Evolutionary conservation across 2,888 invertebrate genomes (phyloP), one percentile per base, ranked within the genome.

Genomic region (Sarcophaga carnaria): DNA sequence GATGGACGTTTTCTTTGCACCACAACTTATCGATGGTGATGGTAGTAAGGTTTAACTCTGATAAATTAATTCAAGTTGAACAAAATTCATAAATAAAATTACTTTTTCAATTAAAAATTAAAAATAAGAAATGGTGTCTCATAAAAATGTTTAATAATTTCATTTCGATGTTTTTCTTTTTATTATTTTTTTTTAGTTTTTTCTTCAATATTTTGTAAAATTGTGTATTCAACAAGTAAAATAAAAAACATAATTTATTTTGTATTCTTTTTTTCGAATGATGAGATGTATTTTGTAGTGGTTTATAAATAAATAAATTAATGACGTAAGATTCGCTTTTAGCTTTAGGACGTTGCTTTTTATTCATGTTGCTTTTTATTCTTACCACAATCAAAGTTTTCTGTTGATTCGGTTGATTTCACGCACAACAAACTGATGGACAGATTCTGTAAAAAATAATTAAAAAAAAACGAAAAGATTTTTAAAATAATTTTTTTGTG

Each of bases 371-470:
- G 54, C 17, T 5, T 59, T 74, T 45, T 59, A 67, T 72, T 49
- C 86, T 86, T 86, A 86, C 86, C 86, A 77, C 83, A 83, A 80
- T 75, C 22, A 67, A 80, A 54, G 74, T 69, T 75, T 80, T 78
- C 37, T 75, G 37, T 37, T 37, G 37, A 37, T 37, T 37, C 37
- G 20, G 69, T 66, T 80, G 83, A 78, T 80, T 74, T 83, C 74
- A 74, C 80, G 78, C 83, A 83, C 77, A 74, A 70, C 63, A 76
- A 76, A 71, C 76, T 75, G 83, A 84, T 84, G 79, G 80, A 86
- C 60, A 86, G 80, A 78, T 74, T 86, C 86, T 86, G 80, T 72
- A 83, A 86, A 22, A 47, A 37, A 67, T 45, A 71, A 80, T 72
- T 45, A 62, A 6, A 54, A 37, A 81, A 54, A 74, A 69, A 20